These are phyloP conservation scores for Eremobia ochroleuca DNA, from an alignment of 2,888 invertebrate genomes.

Conservation along the genomic window DNA sequence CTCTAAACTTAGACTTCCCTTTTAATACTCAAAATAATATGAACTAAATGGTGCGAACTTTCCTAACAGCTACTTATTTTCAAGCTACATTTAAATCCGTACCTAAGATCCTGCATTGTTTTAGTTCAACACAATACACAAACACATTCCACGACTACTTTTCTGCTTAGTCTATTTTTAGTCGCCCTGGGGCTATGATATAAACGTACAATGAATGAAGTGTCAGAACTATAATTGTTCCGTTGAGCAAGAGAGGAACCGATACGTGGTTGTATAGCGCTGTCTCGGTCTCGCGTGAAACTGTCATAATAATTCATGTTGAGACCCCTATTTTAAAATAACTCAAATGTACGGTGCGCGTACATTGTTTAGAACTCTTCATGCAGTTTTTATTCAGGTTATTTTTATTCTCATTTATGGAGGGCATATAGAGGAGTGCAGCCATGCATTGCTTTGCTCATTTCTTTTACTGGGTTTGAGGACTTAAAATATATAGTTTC, in stretches of 20 bases:
- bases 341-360: conserved; percentile 42
- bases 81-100: conserved; percentile 38
- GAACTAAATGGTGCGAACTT: conserved; percentile 29
- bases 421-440: conserved; percentile 35
- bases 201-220: conserved; percentile 62
- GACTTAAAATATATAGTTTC: conserved; percentile 1
- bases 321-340: conserved; percentile 59
- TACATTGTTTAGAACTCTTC: conserved; percentile 45
- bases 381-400: conserved; percentile 21
- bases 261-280: conserved; percentile 5
- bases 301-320: conserved; percentile 48
- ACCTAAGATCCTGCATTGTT: conserved; percentile 21
- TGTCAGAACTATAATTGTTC: conserved; percentile 67
- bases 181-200: conserved; percentile 31
- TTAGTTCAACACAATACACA: conserved; percentile 38
- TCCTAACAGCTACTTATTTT: conserved; percentile 22
- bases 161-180: conserved; percentile 58
- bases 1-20: conserved; percentile 17
- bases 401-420: conserved; percentile 40
- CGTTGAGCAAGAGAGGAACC: conserved; percentile 35
- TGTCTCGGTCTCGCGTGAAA: conserved; percentile 23
- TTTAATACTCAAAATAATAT: conserved; percentile 19
- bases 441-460: conserved; percentile 10
- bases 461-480: neutral
- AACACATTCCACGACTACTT: conserved; percentile 53